A percentile compares a stretch with the other conserved stretches of the same genome.
Conservation (phyloP, 37 sponge, comb jelly and placozoan species). For the Tethya wilhelma region DNA sequence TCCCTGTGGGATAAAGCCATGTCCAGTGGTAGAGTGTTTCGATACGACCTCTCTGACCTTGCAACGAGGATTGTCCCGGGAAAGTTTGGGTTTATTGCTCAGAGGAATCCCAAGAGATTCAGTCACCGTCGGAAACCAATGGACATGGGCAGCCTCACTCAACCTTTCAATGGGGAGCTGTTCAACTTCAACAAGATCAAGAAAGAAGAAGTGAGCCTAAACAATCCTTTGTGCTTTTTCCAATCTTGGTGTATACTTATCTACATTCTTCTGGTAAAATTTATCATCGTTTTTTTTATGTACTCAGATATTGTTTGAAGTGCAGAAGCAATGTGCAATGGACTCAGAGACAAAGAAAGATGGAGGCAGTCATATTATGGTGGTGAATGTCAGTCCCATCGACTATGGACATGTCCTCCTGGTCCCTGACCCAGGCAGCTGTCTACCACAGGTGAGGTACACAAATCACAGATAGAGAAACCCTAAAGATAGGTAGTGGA, state of each 20-base stretch:
- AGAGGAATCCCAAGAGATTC: conserved; percentile 80
- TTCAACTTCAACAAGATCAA: conserved; percentile 82
- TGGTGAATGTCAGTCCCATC: conserved; percentile 88
- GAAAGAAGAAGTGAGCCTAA: conserved; percentile 42
- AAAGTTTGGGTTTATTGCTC: conserved; percentile 55
- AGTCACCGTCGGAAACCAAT: conserved; percentile 72
- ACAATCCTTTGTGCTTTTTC: not conserved
- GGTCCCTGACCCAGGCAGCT: conserved; percentile 54
- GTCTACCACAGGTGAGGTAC: conserved; percentile 87
- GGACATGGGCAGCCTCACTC: conserved; percentile 38
- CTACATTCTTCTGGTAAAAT: no score
- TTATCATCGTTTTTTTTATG: not conserved
- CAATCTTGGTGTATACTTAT: no score
- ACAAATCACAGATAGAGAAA: not conserved
- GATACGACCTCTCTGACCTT: conserved; percentile 60
- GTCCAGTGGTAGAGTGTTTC: conserved; percentile 60
- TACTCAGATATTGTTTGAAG: conserved; percentile 13
- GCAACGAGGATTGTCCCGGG: conserved; percentile 49
- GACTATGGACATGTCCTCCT: conserved; percentile 68
- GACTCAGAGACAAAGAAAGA: not conserved
- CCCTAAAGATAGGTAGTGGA: not conserved
- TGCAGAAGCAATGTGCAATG: not conserved
- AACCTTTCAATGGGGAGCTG: conserved; percentile 63
- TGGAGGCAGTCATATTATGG: conserved; percentile 3
- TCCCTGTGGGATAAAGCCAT: conserved; percentile 62